These are phyloP conservation scores for Panorpa germanica DNA, from an alignment of 2,888 invertebrate genomes.

Conservation along the genomic window DNA sequence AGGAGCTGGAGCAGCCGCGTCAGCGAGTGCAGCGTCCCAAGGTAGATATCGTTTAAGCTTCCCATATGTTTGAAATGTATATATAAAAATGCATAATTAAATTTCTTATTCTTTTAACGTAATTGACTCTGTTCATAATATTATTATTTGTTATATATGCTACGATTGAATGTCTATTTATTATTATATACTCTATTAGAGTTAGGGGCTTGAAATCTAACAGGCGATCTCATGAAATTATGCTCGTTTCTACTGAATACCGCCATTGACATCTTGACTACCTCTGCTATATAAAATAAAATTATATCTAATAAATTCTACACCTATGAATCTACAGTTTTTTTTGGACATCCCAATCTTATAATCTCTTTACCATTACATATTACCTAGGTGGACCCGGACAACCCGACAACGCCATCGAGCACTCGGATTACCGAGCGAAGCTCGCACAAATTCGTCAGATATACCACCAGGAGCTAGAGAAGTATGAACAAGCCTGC, in stretches of 20 bases:
- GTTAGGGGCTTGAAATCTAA: too few species aligned
- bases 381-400: too few species aligned
- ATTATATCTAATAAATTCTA: too few species aligned
- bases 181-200: too few species aligned
- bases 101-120: background rate
- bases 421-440: slow-evolving; percentile 98
- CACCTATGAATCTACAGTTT: too few species aligned
- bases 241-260: too few species aligned
- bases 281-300: background rate
- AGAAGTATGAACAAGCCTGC: slow-evolving; percentile 99
- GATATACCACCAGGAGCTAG: slow-evolving; percentile 97
- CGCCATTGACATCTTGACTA: background rate
- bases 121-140: too few species aligned
- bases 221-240: too few species aligned
- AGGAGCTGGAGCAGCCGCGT: slow-evolving; percentile 71
- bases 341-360: too few species aligned
- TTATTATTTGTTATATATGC: too few species aligned
- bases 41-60: slow-evolving; percentile 28
- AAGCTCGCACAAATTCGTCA: slow-evolving; percentile 96
- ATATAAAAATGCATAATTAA: background rate
- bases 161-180: too few species aligned
- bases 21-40: slow-evolving; percentile 71
- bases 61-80: background rate
- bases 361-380: too few species aligned
- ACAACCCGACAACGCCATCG: slow-evolving; percentile 74